phyloP scores from a whole-genome alignment of 2,797 vertebrate species.

The Pteropus rufus region DNA sequence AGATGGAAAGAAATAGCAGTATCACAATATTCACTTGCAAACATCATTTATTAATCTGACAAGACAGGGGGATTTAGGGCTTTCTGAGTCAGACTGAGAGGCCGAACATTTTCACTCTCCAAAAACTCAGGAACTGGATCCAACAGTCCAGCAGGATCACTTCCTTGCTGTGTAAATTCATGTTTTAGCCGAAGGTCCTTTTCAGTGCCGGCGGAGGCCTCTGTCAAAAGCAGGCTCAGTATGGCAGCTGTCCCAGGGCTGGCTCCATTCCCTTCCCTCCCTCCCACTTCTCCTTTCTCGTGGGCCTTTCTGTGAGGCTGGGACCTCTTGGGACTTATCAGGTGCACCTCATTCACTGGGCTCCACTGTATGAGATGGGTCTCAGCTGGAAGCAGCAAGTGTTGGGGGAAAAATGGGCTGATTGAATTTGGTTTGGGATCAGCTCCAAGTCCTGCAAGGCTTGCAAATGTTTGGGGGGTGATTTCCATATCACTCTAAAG shows the following conservation, averaged over 20 bases:
- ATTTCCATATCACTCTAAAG: conserved; percentile 72
- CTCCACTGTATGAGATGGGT: conserved; percentile 61
- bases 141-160: not conserved
- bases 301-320: conserved; percentile 10
- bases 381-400: conserved; percentile 69
- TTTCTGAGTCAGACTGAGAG: conserved; percentile 39
- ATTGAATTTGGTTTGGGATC: conserved; percentile 69
- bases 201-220: conserved; percentile 13
- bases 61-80: conserved; percentile 33
- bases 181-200: conserved; percentile 4
- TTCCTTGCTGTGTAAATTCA: conserved; percentile 32
- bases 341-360: conserved; percentile 66
- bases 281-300: not conserved
- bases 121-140: conserved; percentile 16
- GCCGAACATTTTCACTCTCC: conserved; percentile 8
- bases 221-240: not conserved
- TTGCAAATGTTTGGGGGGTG: conserved; percentile 64
- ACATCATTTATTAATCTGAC: conserved; percentile 61
- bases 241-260: conserved; percentile 63
- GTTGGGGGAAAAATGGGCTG: conserved; percentile 52
- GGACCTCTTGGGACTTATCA: conserved; percentile 51
- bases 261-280: conserved; percentile 22
- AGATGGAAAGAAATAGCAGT: not conserved
- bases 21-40: conserved; percentile 45
- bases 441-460: conserved; percentile 68